phyloP scores from a whole-genome alignment of 2,888 invertebrate genomes.

The Iselma pallidipennis region DNA sequence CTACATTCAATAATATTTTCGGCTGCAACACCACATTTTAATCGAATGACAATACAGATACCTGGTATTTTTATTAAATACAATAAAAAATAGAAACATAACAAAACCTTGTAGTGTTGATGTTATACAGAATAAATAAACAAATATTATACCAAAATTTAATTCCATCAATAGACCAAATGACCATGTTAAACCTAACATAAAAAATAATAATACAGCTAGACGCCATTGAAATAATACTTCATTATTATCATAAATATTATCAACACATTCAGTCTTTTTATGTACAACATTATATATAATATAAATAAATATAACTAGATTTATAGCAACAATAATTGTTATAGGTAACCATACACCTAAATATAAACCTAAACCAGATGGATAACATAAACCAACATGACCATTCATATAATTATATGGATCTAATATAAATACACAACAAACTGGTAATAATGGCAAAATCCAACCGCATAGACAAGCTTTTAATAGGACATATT shows the following conservation, averaged over 20 bases:
- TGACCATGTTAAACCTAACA: slow-evolving; percentile 65
- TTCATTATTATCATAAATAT: slow-evolving; percentile 45
- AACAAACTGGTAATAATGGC: slow-evolving; percentile 59
- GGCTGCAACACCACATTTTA: neutral
- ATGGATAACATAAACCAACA: slow-evolving; percentile 58
- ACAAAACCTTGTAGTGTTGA: slow-evolving; percentile 64
- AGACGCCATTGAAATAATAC: slow-evolving; percentile 60
- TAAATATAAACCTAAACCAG: slow-evolving; percentile 59
- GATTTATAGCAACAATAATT: slow-evolving; percentile 42
- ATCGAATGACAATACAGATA: slow-evolving; percentile 50
- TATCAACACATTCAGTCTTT: slow-evolving; percentile 11
- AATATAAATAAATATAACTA: slow-evolving; percentile 7
- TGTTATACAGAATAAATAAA: slow-evolving; percentile 61
- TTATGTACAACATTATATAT: slow-evolving; percentile 7
- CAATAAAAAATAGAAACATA: slow-evolving; percentile 64
- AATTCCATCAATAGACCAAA: slow-evolving; percentile 61
- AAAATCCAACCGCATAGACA: slow-evolving; percentile 67
- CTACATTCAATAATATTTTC: neutral
- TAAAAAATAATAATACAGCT: slow-evolving; percentile 63
- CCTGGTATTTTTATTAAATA: slow-evolving; percentile 64
- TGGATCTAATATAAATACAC: slow-evolving; percentile 49
- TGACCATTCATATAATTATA: slow-evolving; percentile 52
- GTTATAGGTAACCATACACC: slow-evolving; percentile 60
- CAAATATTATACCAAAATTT: slow-evolving; percentile 37
- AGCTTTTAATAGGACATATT: slow-evolving; percentile 59